Evolutionary conservation across 2,113 vertebrate species (phyloP).

Genomic region (Tapirus terrestris): DNA sequence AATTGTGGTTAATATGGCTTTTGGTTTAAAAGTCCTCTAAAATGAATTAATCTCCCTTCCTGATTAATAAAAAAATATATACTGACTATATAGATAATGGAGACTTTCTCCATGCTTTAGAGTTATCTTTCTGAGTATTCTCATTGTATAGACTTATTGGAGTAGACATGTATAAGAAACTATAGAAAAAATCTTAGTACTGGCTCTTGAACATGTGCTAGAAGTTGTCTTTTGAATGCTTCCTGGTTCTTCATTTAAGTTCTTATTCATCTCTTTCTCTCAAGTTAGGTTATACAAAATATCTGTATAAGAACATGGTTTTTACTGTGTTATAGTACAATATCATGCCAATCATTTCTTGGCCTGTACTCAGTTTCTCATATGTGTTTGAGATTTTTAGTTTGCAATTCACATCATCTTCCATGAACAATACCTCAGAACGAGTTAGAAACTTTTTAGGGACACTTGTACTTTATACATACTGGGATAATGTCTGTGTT

Average conservation of each 20-base stretch:
- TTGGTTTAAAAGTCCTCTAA: not conserved
- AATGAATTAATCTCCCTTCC: not conserved
- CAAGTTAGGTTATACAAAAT: slow-evolving; percentile 25
- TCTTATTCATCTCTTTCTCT: not conserved
- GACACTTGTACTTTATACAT: not conserved
- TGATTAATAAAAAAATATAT: not conserved
- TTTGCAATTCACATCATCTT: not conserved
- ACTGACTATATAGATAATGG: not conserved
- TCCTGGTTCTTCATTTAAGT: not conserved
- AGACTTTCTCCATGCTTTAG: not conserved
- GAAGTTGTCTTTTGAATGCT: not conserved
- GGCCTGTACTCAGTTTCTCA: not conserved
- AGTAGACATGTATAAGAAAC: not conserved
- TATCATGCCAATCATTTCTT: not conserved
- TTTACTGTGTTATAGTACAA: not conserved
- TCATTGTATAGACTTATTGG: not conserved
- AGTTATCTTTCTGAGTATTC: not conserved
- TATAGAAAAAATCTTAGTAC: not conserved
- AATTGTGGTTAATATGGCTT: not conserved
- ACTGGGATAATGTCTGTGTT: not conserved
- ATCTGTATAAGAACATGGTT: not conserved
- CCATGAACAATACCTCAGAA: not conserved
- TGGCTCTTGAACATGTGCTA: not conserved
- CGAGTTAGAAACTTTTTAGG: not conserved
- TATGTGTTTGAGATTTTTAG: not conserved